phyloP scores from a whole-genome alignment of 1,140 invertebrate species.

The Phymorhynchus buccinoides region DNA sequence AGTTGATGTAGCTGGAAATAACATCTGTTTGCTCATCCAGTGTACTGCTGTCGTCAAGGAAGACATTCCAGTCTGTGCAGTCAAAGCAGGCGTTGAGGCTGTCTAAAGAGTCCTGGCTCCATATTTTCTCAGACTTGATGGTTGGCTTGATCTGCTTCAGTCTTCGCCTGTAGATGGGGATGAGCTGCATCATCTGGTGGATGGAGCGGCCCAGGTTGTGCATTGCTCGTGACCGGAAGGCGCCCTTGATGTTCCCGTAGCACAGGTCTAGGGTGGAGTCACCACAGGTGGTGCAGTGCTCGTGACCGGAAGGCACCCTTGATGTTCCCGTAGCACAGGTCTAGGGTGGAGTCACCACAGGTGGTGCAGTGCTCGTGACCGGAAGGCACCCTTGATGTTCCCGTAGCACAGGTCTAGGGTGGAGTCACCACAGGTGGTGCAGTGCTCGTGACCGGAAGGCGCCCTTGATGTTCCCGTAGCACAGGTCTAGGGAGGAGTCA shows the following conservation, averaged over 20 bases:
- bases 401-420: conserved; percentile 6
- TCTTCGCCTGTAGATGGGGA: neutral
- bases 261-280: conserved; percentile 9
- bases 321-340: conserved; percentile 3
- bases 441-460: neutral
- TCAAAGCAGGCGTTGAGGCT: conserved; percentile 20
- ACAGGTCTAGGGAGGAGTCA: conserved; percentile 1
- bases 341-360: neutral
- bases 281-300: neutral
- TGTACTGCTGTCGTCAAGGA: neutral
- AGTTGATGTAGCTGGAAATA: conserved; percentile 1
- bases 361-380: neutral
- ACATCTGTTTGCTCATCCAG: neutral
- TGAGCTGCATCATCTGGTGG: conserved; percentile 1
- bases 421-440: neutral
- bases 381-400: conserved; percentile 25
- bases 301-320: conserved; percentile 17
- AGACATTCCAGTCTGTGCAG: conserved; percentile 1
- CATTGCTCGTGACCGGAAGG: neutral
- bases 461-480: neutral
- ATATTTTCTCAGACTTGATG: neutral
- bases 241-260: conserved; percentile 2
- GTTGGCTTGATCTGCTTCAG: conserved; percentile 1
- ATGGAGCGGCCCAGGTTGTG: neutral
- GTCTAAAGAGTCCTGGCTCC: neutral